Conservation (phyloP, 2,113 vertebrate genomes). For the Saccopteryx bilineata region DNA sequence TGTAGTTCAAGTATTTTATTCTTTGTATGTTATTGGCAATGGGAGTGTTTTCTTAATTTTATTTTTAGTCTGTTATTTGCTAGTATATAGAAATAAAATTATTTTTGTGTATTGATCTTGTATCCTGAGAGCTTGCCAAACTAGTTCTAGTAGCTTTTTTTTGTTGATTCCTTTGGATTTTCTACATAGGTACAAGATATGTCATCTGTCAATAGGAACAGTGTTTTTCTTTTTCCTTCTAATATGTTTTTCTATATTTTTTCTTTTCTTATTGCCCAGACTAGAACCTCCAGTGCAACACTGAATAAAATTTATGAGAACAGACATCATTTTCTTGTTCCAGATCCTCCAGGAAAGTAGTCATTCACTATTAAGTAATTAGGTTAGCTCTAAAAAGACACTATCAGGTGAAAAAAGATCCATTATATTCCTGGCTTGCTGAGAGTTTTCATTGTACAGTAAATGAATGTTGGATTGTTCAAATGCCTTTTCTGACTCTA, state of each 20-base stretch:
- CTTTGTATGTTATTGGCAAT: background rate
- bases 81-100: background rate
- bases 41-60: background rate
- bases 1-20: background rate
- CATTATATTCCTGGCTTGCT: background rate
- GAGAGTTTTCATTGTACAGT: no score
- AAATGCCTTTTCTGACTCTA: background rate
- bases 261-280: background rate
- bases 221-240: background rate
- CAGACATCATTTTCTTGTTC: background rate
- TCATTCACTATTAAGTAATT: background rate
- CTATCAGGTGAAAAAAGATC: background rate
- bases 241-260: background rate
- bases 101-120: background rate
- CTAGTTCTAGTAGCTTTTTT: background rate
- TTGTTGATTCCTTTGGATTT: background rate
- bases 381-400: background rate
- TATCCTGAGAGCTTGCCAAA: background rate
- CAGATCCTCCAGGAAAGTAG: background rate
- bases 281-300: background rate
- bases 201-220: background rate
- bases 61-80: background rate
- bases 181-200: background rate
- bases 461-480: background rate
- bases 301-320: background rate